Base-by-base conservation (phyloP, 2,113 vertebrate species). In the Atlantisia rogersi region DNA sequence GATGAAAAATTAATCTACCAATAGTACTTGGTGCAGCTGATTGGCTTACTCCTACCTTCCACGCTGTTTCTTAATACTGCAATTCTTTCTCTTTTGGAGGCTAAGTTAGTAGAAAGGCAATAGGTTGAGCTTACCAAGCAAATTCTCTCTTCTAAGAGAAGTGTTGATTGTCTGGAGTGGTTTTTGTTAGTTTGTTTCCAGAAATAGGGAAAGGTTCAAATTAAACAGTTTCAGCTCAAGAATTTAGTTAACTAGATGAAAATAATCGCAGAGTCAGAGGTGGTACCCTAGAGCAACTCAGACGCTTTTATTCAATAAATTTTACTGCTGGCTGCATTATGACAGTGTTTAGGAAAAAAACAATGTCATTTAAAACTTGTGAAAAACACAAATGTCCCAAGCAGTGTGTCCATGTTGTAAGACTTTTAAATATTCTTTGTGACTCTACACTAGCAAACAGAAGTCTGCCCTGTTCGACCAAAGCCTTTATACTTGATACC, bases 181-280 rank as follows among this genome's bases (percentile, higher is more conserved):
- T 46, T 46, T 44, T 46, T 46, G 44, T 46, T 46, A 19, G 4
- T 31, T 82, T 48, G 3, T 5, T 7, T 53, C 14, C 37, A 18
- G 32, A 85, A 76, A 59, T 1, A 52, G 1, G 10, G 15, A 74
- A 46, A 11, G 14, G 12, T 37, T 59, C 84, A 80, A 87, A 92
- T 70, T 24, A 88, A 86, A 77, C 50, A 89, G 52, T 68, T 46
- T 50, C 58, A 87, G 58, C 62, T 24, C 62, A 6, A 89, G 21
- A 70, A 95, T 96, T 95, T 79, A 37, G 65, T 95, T 92, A 84
- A 92, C 67, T 78, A 83, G 18, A 28, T 74, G 22, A 86, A 82
- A 73, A 76, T 63, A 82, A 91, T 73, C 53, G 28, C 44, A 62
- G 26, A 95, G 10, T 65, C 15, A 79, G 73, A 77, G 95, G 94